phyloP scores from a whole-genome alignment of 2,797 vertebrate species.

The Bovichtus variegatus region DNA sequence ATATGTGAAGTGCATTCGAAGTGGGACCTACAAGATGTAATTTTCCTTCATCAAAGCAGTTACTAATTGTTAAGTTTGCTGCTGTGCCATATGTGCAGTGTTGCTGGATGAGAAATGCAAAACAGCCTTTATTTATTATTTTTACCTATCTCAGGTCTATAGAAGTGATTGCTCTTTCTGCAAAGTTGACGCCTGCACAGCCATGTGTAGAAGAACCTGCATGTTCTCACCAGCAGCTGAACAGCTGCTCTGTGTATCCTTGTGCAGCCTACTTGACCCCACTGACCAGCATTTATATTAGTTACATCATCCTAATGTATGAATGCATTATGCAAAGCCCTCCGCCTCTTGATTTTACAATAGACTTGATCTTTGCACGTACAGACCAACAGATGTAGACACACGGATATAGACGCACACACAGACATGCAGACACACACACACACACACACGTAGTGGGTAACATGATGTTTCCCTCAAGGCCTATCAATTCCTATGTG shows the following conservation, averaged over 20 bases:
- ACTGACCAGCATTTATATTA: constrained; percentile 54
- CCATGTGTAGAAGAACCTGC: constrained; percentile 1
- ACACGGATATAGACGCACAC: not conserved
- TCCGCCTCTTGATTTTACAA: constrained; percentile 31
- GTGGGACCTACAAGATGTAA: constrained; percentile 95
- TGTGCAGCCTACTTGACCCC: constrained; percentile 46
- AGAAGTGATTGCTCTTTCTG: constrained; percentile 14
- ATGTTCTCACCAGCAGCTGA: constrained; percentile 39
- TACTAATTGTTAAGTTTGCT: constrained; percentile 96
- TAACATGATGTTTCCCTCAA: constrained; percentile 85
- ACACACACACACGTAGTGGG: constrained; percentile 43
- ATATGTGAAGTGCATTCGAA: constrained; percentile 94
- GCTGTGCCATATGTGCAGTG: constrained; percentile 89
- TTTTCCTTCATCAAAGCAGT: constrained; percentile 95
- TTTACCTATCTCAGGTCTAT: constrained; percentile 13
- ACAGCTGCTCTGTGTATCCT: constrained; percentile 51
- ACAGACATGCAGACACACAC: constrained; percentile 16
- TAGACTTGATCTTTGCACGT: constrained; percentile 33
- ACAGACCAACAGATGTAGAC: constrained; percentile 50
- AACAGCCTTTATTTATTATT: constrained; percentile 51
- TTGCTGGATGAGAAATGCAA: constrained; percentile 46
- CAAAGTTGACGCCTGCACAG: not conserved
- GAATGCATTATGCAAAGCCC: constrained; percentile 48
- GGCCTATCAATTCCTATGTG: constrained; percentile 87
- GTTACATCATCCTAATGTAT: constrained; percentile 54